Conservation (phyloP, 2,888 invertebrate genomes). For the Ypsolopha sequella region DNA sequence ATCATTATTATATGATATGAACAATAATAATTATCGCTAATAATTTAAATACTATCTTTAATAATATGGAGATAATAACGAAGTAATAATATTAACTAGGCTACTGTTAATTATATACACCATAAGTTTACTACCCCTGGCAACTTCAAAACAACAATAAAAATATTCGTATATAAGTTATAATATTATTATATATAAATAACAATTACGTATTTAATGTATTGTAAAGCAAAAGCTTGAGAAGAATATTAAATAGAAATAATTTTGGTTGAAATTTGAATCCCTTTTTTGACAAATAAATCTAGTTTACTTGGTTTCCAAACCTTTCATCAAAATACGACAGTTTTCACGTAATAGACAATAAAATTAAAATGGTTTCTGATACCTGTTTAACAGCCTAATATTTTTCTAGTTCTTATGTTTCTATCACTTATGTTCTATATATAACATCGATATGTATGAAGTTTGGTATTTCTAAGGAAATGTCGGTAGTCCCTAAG, state of each 20-base stretch:
- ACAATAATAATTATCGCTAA: conserved; percentile 72
- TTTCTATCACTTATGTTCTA: conserved; percentile 41
- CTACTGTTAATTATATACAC: conserved; percentile 54
- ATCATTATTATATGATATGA: conserved; percentile 76
- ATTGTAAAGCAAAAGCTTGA: conserved; percentile 36
- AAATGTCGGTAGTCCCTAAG: background rate
- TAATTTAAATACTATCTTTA: conserved; percentile 56
- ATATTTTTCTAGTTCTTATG: conserved; percentile 36
- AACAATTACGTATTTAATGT: conserved; percentile 3
- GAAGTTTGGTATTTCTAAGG: conserved; percentile 57
- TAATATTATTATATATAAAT: background rate
- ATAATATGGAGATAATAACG: conserved; percentile 53
- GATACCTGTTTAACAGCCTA: conserved; percentile 62
- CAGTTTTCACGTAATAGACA: too few species aligned
- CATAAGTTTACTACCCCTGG: conserved; percentile 30
- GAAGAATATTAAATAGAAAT: conserved; percentile 7
- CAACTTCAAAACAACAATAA: conserved; percentile 39
- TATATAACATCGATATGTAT: conserved; percentile 70
- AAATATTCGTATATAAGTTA: conserved; percentile 29
- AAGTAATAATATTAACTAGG: conserved; percentile 34
- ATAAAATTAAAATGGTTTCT: background rate
- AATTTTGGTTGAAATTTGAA: too few species aligned
- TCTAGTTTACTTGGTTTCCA: too few species aligned
- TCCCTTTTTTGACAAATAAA: too few species aligned
- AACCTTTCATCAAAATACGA: too few species aligned